Percentiles rank a stretch among this genome's conserved stretches.
phyloP scores from a whole-genome alignment of 2,888 invertebrate genomes.

The Hipparchia sbordonii region DNA sequence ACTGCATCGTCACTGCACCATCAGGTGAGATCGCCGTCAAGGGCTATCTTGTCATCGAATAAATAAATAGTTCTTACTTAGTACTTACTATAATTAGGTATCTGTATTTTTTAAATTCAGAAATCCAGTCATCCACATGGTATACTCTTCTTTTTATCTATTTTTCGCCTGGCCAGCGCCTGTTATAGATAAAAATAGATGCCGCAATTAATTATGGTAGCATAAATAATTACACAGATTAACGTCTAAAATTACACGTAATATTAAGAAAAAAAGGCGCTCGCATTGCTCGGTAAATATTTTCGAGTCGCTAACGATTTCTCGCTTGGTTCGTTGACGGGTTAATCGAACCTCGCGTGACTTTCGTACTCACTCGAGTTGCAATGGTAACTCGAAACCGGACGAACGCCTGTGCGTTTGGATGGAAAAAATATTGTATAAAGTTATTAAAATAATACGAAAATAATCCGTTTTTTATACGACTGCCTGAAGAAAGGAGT shows the following conservation, averaged over 20 bases:
- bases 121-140: too few relatives aligned
- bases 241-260: conserved; percentile 25
- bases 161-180: background rate
- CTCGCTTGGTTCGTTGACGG: conserved; percentile 45
- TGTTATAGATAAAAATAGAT: background rate
- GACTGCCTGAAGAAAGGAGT: too few relatives aligned
- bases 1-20: too few relatives aligned
- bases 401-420: conserved; percentile 22
- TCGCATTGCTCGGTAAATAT: conserved; percentile 29
- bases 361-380: conserved; percentile 30
- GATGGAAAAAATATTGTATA: conserved; percentile 11
- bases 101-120: too few relatives aligned
- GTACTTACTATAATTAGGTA: too few relatives aligned
- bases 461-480: background rate
- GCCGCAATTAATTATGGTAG: conserved; percentile 1
- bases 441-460: conserved; percentile 21
- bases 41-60: too few relatives aligned
- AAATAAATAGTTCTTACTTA: too few relatives aligned
- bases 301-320: conserved; percentile 43
- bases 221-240: conserved; percentile 25
- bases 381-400: conserved; percentile 36
- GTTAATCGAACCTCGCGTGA: conserved; percentile 46
- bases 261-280: background rate
- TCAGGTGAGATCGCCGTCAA: too few relatives aligned
- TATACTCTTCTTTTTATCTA: background rate